Evolutionary conservation across 2,888 invertebrate genomes (phyloP).

Genomic region (Biston betularia): DNA sequence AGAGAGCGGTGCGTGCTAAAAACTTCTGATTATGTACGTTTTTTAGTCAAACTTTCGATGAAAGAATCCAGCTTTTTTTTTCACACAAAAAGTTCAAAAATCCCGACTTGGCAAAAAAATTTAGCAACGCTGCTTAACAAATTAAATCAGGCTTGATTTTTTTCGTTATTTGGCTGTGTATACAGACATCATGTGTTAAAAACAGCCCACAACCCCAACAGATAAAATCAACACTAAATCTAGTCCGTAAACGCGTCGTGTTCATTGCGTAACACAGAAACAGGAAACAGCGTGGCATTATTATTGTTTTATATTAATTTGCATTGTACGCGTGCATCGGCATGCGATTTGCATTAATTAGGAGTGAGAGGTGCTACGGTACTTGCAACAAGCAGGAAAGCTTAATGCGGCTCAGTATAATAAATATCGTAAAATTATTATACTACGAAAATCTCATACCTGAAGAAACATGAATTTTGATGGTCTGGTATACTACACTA

Average conservation of each 20-base stretch:
- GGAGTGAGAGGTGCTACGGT: conserved; percentile 31
- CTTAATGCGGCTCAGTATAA: background rate
- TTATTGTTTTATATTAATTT: conserved; percentile 56
- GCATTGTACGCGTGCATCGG: conserved; percentile 52
- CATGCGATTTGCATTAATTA: conserved; percentile 58
- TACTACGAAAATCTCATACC: background rate
- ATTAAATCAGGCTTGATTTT: background rate
- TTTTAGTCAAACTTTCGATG: too few relatives aligned
- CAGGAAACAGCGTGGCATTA: conserved; percentile 59
- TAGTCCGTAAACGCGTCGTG: conserved; percentile 30
- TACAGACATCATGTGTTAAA: background rate
- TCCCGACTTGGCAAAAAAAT: too few relatives aligned
- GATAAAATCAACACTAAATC: conserved; percentile 14
- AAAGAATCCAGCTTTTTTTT: too few relatives aligned
- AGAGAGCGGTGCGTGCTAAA: too few relatives aligned
- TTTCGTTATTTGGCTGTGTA: background rate
- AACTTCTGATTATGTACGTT: too few relatives aligned
- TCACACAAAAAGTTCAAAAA: too few relatives aligned
- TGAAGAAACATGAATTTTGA: background rate
- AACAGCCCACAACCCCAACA: conserved; percentile 8
- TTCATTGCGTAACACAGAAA: conserved; percentile 52
- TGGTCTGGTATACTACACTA: background rate
- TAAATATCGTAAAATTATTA: conserved; percentile 2
- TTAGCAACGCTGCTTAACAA: too few relatives aligned
- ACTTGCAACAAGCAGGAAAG: background rate